Conservation (phyloP, 64 coral and sea anemone genomes). For the Trachythela sp. region DNA sequence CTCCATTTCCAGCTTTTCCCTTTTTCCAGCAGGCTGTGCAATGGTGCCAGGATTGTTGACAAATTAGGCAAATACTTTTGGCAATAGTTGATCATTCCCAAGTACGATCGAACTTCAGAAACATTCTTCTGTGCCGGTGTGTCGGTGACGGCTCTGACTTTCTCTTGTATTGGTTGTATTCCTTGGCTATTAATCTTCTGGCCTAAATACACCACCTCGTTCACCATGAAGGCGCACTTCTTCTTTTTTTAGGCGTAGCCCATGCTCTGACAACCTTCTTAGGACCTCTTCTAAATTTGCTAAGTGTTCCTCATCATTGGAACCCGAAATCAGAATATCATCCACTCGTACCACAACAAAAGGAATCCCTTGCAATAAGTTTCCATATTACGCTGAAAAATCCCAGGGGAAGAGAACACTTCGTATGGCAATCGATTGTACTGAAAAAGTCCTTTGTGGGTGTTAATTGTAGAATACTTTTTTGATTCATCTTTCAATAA, state of each 20-base stretch:
- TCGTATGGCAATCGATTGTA: conserved; percentile 49
- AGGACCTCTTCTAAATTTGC: too few relatives aligned
- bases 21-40: background rate
- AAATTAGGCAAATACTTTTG: too few relatives aligned
- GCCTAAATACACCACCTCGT: conserved; percentile 2
- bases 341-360: conserved; percentile 24
- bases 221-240: conserved; percentile 31
- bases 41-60: background rate
- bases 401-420: conserved; percentile 33
- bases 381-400: conserved; percentile 52
- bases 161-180: conserved; percentile 31
- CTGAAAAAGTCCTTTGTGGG: too few relatives aligned
- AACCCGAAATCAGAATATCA: too few relatives aligned
- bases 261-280: too few relatives aligned
- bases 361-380: background rate
- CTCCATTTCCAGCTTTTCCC: background rate
- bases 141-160: conserved; percentile 29
- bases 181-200: background rate
- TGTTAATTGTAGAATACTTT: conserved; percentile 35
- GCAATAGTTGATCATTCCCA: too few relatives aligned
- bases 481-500: conserved; percentile 35
- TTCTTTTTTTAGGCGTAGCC: conserved; percentile 30
- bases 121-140: conserved; percentile 23
- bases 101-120: too few relatives aligned
- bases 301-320: too few relatives aligned